A percentile compares a stretch with the other conserved stretches of the same genome.
phyloP scores from a whole-genome alignment of 2,113 vertebrate genomes.

The Osmerus eperlanus region DNA sequence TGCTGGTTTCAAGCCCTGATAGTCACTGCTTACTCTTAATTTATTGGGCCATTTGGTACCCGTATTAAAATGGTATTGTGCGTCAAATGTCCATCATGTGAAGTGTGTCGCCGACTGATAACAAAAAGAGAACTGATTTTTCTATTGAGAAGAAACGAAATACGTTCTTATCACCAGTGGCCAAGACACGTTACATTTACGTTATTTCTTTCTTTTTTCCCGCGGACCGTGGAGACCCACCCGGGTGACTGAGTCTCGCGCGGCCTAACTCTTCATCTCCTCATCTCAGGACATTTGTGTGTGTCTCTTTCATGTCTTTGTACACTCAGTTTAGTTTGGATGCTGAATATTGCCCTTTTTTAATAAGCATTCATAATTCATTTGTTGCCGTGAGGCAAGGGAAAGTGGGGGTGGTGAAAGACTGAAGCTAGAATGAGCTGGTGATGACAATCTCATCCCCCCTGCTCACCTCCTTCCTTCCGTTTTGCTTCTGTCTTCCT shows the following conservation, averaged over 20 bases:
- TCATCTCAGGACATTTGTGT: slow-evolving; percentile 62
- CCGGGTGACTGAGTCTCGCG: slow-evolving; percentile 43
- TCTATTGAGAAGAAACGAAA: too few species aligned
- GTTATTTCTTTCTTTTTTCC: neutral
- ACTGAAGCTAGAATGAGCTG: slow-evolving; percentile 29
- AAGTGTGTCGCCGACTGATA: too few species aligned
- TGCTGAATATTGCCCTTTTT: slow-evolving; percentile 75
- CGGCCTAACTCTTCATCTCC: slow-evolving; percentile 46
- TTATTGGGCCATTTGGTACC: too few species aligned
- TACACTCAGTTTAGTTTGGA: slow-evolving; percentile 63
- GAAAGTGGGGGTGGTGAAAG: slow-evolving; percentile 29
- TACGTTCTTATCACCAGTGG: too few species aligned
- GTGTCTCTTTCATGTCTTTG: slow-evolving; percentile 60
- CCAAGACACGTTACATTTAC: neutral
- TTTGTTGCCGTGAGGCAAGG: slow-evolving; percentile 58
- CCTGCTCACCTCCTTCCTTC: slow-evolving; percentile 50
- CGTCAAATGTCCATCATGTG: too few species aligned
- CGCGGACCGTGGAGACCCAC: neutral
- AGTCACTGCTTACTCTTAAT: too few species aligned
- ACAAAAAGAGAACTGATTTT: too few species aligned
- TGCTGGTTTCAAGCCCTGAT: too few species aligned
- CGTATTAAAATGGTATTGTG: too few species aligned
- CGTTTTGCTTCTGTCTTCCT: slow-evolving; percentile 20
- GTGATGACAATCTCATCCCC: slow-evolving; percentile 52
- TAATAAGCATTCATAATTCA: slow-evolving; percentile 79